Percentiles rank a stretch among this genome's conserved stretches.
phyloP scores from a whole-genome alignment of 1,140 invertebrate genomes.

The Dinothrombium tinctorium region DNA sequence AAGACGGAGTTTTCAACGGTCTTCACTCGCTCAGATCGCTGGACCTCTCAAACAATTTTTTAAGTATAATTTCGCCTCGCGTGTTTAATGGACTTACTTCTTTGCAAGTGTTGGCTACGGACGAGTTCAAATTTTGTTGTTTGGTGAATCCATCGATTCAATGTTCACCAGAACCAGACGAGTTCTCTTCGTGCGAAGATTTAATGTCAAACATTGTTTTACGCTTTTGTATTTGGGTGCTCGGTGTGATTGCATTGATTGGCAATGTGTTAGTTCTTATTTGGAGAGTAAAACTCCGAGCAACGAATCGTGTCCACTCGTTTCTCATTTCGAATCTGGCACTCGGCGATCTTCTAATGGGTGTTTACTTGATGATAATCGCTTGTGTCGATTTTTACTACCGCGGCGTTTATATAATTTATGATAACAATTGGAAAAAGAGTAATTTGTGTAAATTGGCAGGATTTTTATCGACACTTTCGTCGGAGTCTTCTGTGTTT shows the following conservation, averaged over 20 bases:
- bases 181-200: conserved; percentile 32
- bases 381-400: conserved; percentile 35
- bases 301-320: conserved; percentile 19
- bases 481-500: conserved; percentile 36
- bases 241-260: conserved; percentile 32
- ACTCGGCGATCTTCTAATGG: conserved; percentile 53
- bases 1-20: conserved; percentile 20
- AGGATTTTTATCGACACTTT: conserved; percentile 39
- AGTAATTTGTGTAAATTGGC: conserved; percentile 27
- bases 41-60: conserved; percentile 13
- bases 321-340: conserved; percentile 44
- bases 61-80: not conserved
- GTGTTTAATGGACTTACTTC: not conserved
- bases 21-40: conserved; percentile 10
- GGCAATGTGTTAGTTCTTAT: conserved; percentile 37
- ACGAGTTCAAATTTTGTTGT: conserved; percentile 31
- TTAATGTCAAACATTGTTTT: conserved; percentile 31
- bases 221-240: conserved; percentile 34
- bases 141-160: conserved; percentile 20
- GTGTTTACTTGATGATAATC: conserved; percentile 44
- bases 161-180: conserved; percentile 26
- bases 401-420: conserved; percentile 27
- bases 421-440: conserved; percentile 27
- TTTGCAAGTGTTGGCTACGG: conserved; percentile 10
- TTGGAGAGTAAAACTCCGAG: conserved; percentile 24